These are phyloP conservation scores for Eleutherodactylus coqui DNA, from an alignment of 2,797 vertebrate genomes.

Conservation along the genomic window DNA sequence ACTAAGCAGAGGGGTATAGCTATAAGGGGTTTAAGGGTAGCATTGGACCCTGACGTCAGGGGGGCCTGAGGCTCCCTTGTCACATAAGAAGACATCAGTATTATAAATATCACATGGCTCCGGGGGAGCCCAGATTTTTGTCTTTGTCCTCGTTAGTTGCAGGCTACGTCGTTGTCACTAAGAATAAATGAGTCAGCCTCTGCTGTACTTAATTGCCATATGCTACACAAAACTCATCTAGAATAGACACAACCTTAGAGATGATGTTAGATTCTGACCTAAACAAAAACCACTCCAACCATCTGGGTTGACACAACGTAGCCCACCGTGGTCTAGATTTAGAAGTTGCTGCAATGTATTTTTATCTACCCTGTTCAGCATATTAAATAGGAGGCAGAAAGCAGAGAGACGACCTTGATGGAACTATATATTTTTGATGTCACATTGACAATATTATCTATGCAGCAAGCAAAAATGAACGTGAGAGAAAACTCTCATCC, in stretches of 20 bases:
- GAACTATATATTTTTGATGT: slow-evolving; percentile 25
- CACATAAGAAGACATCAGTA: no score
- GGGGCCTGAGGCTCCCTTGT: no score
- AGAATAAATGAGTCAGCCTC: not conserved
- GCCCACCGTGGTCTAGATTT: not conserved
- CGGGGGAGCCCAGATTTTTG: not conserved
- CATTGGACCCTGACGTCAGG: not conserved
- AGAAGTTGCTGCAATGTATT: slow-evolving; percentile 40
- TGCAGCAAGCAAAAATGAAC: slow-evolving; percentile 21
- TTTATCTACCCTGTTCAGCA: slow-evolving; percentile 37
- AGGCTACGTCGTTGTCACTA: not conserved
- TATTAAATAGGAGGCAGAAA: not conserved
- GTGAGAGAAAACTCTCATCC: slow-evolving; percentile 4
- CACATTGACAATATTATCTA: slow-evolving; percentile 28
- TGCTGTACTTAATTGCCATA: not conserved
- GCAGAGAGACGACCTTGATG: slow-evolving; percentile 1
- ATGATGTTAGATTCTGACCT: slow-evolving; percentile 30
- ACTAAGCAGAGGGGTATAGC: not conserved
- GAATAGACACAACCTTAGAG: not conserved
- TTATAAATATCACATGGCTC: not conserved
- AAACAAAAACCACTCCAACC: slow-evolving; percentile 9
- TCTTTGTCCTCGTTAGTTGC: no score
- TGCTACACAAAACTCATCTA: slow-evolving; percentile 2
- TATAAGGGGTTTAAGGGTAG: not conserved
- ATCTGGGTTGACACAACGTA: slow-evolving; percentile 28